These are phyloP conservation scores for Lamellibrachia satsuma DNA, from an alignment of 2,888 invertebrate species.

Conservation along the genomic window DNA sequence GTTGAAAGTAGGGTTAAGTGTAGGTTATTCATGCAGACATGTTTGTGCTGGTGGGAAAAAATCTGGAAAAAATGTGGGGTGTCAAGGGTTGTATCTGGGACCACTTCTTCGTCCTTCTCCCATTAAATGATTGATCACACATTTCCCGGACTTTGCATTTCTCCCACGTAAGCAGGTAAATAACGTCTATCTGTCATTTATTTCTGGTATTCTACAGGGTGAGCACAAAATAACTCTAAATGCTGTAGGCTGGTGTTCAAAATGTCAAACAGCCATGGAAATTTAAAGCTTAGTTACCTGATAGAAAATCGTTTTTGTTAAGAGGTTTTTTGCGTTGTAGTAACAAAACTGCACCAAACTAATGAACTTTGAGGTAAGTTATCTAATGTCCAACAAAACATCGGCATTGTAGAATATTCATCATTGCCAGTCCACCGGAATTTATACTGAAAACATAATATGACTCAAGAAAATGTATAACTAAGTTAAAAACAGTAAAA, in stretches of 20 bases:
- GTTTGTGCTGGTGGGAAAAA: not conserved
- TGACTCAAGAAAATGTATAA: too few relatives aligned
- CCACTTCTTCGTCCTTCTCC: not conserved
- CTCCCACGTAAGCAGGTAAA: not conserved
- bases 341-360: not conserved
- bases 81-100: not conserved
- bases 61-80: not conserved
- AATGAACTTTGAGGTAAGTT: not conserved
- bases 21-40: not conserved
- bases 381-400: not conserved
- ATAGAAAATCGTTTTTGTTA: not conserved
- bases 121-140: not conserved
- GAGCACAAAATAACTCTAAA: not conserved
- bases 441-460: too few relatives aligned
- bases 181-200: not conserved
- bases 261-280: slow-evolving; percentile 17
- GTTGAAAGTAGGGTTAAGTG: too few relatives aligned
- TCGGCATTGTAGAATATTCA: not conserved
- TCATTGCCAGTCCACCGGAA: too few relatives aligned
- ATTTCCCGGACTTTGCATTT: not conserved
- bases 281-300: not conserved
- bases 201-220: not conserved
- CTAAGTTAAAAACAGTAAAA: too few relatives aligned
- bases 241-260: not conserved
- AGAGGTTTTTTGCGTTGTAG: not conserved